phyloP scores from a whole-genome alignment of 2,113 vertebrate genomes.

The Erythrocercus mccallii region DNA sequence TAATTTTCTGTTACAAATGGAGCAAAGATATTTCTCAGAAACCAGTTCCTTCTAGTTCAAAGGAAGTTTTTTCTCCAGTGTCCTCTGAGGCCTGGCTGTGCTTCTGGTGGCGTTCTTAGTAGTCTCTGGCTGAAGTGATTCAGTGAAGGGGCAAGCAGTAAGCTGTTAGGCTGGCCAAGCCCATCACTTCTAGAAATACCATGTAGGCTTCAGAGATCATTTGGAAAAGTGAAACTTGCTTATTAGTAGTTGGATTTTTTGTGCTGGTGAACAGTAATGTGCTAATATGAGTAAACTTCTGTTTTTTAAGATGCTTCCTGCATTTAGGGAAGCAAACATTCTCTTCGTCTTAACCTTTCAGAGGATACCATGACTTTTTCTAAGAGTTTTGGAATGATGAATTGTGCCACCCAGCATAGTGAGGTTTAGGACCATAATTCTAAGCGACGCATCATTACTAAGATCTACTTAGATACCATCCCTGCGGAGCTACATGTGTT shows the following conservation, averaged over 20 bases:
- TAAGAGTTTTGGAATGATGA: not conserved
- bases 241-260: not conserved
- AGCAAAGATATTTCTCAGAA: not conserved
- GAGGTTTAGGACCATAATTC: not conserved
- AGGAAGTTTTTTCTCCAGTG: not conserved
- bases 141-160: not conserved
- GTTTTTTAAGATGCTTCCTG: not conserved
- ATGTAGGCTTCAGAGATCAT: not conserved
- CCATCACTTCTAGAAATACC: not conserved
- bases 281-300: not conserved
- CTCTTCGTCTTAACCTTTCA: not conserved
- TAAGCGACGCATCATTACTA: not conserved
- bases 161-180: not conserved
- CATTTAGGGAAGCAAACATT: not conserved
- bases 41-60: not conserved
- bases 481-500: not conserved
- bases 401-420: not conserved
- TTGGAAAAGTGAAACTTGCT: not conserved
- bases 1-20: not conserved
- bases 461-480: constrained; percentile 3
- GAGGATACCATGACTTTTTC: not conserved
- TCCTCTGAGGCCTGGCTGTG: not conserved
- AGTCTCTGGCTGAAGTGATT: not conserved
- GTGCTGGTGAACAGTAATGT: not conserved
- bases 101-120: not conserved